Percentiles rank a stretch among this genome's conserved stretches.
phyloP scores from a whole-genome alignment of 2,113 vertebrate species.

The Vulpes lagopus region DNA sequence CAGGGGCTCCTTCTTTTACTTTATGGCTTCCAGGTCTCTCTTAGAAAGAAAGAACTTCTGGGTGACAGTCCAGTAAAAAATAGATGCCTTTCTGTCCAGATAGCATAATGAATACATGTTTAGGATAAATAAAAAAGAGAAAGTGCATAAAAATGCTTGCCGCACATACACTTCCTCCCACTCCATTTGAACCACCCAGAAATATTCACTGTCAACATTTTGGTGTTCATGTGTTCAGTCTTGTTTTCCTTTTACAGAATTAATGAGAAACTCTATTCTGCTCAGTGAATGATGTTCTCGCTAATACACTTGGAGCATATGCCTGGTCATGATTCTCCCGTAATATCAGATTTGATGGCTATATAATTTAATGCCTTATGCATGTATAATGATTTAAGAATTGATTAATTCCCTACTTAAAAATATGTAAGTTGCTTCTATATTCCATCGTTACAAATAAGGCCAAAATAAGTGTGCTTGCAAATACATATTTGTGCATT shows the following conservation, averaged over 20 bases:
- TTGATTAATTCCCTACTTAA: background rate
- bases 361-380: background rate
- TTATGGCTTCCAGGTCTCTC: background rate
- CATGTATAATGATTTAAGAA: background rate
- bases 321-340: background rate
- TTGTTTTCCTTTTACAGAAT: background rate
- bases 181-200: background rate
- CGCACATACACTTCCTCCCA: background rate
- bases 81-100: background rate
- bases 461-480: background rate
- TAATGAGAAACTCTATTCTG: background rate
- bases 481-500: conserved; percentile 1
- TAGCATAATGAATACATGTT: background rate
- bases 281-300: background rate
- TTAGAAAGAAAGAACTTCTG: background rate
- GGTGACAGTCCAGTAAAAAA: background rate
- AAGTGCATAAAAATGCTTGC: background rate
- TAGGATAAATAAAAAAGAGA: background rate
- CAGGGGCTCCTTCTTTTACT: background rate
- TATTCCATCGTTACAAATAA: conserved; percentile 30
- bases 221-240: background rate
- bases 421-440: background rate
- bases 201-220: background rate
- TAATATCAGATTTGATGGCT: background rate
- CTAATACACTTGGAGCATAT: background rate